Evolutionary conservation across 2,113 vertebrate species (phyloP).

Genomic region (Argyrosomus japonicus): DNA sequence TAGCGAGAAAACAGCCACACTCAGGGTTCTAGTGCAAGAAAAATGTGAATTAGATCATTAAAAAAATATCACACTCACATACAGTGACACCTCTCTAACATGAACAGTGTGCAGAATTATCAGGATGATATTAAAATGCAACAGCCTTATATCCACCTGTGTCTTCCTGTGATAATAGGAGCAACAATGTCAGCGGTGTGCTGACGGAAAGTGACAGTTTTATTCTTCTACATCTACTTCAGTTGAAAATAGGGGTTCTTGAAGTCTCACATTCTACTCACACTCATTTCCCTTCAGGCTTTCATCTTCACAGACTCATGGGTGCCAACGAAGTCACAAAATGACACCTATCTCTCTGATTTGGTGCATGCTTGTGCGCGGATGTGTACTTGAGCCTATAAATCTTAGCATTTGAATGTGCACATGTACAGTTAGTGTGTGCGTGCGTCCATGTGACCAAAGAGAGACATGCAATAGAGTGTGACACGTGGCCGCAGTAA

Average conservation of each 20-base stretch:
- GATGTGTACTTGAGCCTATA: not conserved
- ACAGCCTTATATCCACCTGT: slow-evolving; percentile 19
- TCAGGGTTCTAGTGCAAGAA: not conserved
- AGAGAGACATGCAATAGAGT: slow-evolving; percentile 33
- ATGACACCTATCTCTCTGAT: slow-evolving; percentile 60
- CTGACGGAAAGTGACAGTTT: slow-evolving; percentile 20
- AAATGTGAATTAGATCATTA: not conserved
- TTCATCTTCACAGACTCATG: slow-evolving; percentile 62
- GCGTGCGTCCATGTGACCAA: slow-evolving; percentile 1
- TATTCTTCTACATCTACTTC: slow-evolving; percentile 41
- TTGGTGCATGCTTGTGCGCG: not conserved
- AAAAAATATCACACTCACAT: not conserved
- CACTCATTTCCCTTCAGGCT: slow-evolving; percentile 53
- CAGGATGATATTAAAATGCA: slow-evolving; percentile 6
- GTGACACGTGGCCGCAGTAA: slow-evolving; percentile 49
- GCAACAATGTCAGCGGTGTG: not conserved
- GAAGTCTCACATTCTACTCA: slow-evolving; percentile 45
- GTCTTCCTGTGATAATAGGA: slow-evolving; percentile 20
- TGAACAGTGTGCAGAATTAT: not conserved
- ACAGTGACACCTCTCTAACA: not conserved
- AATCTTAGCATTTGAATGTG: slow-evolving; percentile 28
- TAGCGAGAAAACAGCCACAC: not conserved
- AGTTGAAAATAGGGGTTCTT: slow-evolving; percentile 36
- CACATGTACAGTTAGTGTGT: not conserved
- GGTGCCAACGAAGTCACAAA: slow-evolving; percentile 48